Base-by-base conservation (phyloP, 2,797 vertebrate genomes). In the Harpagifer antarcticus region DNA sequence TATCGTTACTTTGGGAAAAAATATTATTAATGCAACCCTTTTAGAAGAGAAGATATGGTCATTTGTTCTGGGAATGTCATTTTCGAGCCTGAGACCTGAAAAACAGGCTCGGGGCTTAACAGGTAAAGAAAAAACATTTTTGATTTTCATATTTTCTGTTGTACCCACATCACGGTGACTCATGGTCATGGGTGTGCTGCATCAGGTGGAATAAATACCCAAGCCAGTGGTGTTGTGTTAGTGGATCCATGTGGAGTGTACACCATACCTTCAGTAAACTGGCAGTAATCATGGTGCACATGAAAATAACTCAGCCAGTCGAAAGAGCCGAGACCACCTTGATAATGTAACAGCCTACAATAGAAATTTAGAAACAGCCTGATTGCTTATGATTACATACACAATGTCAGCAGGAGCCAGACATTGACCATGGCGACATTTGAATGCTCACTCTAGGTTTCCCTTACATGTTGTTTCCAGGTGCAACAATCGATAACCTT, bases 391-490 rank as follows among this genome's bases (percentile, higher is more conserved):
- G 31, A 37, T 72, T 17, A 43, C 33, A 50, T 4, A 12, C 31
- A 27, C 49, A 23, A 27, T 19, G 5, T 43, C 14, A 63, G 63
- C 50, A 62, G 14, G 54, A 56, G 20, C 6, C 9, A 11, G 45
- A 52, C 14, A 20, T n/a, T 33, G 19, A 63, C 33, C 43, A 9
- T 16, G 16, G 11, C 53, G 63, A 15, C 42, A 68, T 76, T 62
- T 59, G 31, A 27, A 54, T 10, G 11, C n/a, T 37, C 33, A 1
- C 33, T 37, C 33, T 37, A 37, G 37, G 33, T 37, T 9, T 9
- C 33, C 33, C 33, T 9, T 49, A 19, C 10, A 49, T 49, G n/a
- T 49, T 49, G 9, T 49, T 37, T 37, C 33, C 8, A 37, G 6
- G 33, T 37, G 33, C 33, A 37, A 37, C 8, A 37, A 9, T 37